phyloP scores from a whole-genome alignment of 1,140 invertebrate genomes.

The Hypsibius dujardini region DNA sequence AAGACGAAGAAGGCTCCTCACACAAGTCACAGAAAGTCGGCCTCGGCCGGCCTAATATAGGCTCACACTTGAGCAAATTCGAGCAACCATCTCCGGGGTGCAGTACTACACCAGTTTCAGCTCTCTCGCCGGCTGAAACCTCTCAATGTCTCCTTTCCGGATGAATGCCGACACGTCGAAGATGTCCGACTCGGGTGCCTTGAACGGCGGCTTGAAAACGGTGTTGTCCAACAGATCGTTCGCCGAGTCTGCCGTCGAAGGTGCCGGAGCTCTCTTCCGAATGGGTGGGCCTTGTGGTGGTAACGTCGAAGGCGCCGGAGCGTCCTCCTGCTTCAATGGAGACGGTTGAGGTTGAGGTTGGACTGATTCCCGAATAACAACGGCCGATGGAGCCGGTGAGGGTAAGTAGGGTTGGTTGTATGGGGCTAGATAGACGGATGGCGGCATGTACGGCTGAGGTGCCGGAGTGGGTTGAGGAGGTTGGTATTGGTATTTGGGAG shows the following conservation, averaged over 20 bases:
- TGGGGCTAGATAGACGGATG: neutral
- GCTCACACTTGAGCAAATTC: no score
- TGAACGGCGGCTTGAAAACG: neutral
- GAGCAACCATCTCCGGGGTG: no score
- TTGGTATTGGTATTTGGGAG: neutral
- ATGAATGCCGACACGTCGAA: slow-evolving; percentile 12
- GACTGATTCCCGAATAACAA: neutral
- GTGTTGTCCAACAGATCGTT: neutral
- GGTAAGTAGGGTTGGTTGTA: neutral
- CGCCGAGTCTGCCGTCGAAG: neutral
- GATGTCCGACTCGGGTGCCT: neutral
- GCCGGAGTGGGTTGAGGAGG: neutral
- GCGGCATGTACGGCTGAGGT: neutral
- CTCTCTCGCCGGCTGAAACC: no score
- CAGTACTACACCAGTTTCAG: no score
- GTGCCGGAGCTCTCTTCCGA: neutral
- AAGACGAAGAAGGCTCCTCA: no score
- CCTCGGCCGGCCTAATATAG: no score
- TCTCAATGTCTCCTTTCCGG: slow-evolving; percentile 6
- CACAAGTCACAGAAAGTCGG: no score
- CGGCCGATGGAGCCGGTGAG: neutral
- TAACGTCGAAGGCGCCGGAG: neutral
- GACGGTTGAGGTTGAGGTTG: neutral
- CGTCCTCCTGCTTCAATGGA: neutral
- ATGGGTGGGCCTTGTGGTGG: slow-evolving; percentile 1